Base-by-base conservation (phyloP, 1,140 invertebrate species). In the Metopolophium dirhodum region DNA sequence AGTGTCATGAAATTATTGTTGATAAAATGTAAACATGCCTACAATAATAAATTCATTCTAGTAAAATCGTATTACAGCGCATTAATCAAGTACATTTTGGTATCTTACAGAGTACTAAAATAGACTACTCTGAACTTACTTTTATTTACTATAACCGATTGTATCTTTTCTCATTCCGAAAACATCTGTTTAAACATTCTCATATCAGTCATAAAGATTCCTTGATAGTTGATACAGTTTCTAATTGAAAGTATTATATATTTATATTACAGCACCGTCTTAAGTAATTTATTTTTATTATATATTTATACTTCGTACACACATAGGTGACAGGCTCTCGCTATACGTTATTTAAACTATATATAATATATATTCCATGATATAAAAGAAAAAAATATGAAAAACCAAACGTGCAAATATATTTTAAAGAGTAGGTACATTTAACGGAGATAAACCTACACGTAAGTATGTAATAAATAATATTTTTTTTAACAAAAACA, bases 141-240 rank as follows among this genome's bases (percentile, higher is more conserved):
- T 6, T 88, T 35, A 88, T 88, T 88, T 51, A 11, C 47, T 51
- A 22, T 30, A 7, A 51, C 45, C 18, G 6, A 51, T 88, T 51
- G 41, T 47, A 86, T 86, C 37, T 86, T 86, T 45, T 86, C 14
- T 41, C 26, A 45, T 30, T 37, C 2, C 11, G 23, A 20, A 88
- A 88, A 54, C 86, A 51, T 35, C 86, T 88, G 86, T 88, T 88
- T 20, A 35, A 51, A 88, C 47, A 88, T 88, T 88, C 86, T 18
- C 47, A 51, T 35, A 88, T 51, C 20, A 51, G 47, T 51, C 86
- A 51, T 88, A 51, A 54, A n/a, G 0, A 88, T 2, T 2, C 49
- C 23, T 87, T 47, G 23, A 14, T 86, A 86, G 11, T 87, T 30
- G 23, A 30, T 86, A 86, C 2, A 41, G 7, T 85, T 85, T 37